A percentile compares a stretch with the other conserved stretches of the same genome.
These are phyloP conservation scores for Cryptus viduatorius DNA, from an alignment of 2,888 invertebrate species.

Conservation along the genomic window DNA sequence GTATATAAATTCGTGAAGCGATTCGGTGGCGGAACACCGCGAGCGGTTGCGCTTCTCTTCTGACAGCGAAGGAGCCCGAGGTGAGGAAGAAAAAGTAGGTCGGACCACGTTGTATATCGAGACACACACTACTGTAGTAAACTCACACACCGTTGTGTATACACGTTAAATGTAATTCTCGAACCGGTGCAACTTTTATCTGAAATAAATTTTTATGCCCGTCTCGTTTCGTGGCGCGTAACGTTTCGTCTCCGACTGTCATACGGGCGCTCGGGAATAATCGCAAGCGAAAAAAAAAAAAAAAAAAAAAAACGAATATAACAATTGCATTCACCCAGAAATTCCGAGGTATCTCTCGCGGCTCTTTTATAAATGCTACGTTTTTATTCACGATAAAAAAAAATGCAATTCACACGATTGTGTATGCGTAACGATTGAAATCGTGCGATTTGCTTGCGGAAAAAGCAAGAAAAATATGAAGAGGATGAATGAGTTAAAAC, in stretches of 20 bases:
- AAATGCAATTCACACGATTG: slow-evolving; percentile 48
- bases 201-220: slow-evolving; percentile 41
- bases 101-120: slow-evolving; percentile 71
- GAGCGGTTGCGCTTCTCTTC: background rate
- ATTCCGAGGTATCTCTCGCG: background rate
- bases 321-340: slow-evolving; percentile 13
- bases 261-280: slow-evolving; percentile 46
- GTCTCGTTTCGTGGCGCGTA: slow-evolving; percentile 33
- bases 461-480: slow-evolving; percentile 34
- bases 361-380: background rate
- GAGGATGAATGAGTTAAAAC: background rate
- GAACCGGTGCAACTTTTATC: slow-evolving; percentile 53
- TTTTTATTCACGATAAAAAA: slow-evolving; percentile 13
- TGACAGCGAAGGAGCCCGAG: slow-evolving; percentile 56
- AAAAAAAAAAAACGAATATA: background rate
- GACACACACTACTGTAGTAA: slow-evolving; percentile 18
- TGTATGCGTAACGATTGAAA: slow-evolving; percentile 69
- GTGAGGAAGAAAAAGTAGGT: slow-evolving; percentile 81
- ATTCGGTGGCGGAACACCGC: background rate
- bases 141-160: background rate
- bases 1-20: background rate
- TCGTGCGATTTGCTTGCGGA: slow-evolving; percentile 67
- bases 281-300: background rate
- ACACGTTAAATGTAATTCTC: slow-evolving; percentile 16
- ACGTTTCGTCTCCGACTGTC: slow-evolving; percentile 27